Percentiles rank a stretch among this genome's conserved stretches.
phyloP scores from a whole-genome alignment of 2,113 vertebrate genomes.

The Saccopteryx leptura region DNA sequence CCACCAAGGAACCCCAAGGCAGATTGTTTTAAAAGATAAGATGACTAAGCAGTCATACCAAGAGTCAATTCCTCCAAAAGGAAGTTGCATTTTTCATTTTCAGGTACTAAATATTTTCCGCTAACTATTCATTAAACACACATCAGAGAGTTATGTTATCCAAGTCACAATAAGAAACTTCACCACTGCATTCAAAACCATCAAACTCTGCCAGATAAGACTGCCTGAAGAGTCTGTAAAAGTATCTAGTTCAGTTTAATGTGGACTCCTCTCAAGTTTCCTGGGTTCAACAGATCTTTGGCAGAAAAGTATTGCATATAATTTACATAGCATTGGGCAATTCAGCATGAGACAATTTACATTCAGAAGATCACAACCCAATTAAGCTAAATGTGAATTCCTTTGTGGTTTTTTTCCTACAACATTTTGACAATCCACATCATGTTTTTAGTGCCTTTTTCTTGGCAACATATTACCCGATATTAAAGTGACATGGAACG shows the following conservation, averaged over 20 bases:
- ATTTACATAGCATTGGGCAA: background rate
- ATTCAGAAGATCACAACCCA: background rate
- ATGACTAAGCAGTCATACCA: background rate
- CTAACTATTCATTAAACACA: background rate
- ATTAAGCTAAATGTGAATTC: background rate
- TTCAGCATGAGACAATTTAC: background rate
- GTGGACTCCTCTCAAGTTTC: background rate
- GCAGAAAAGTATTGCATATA: background rate
- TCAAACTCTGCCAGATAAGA: background rate
- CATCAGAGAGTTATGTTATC: background rate
- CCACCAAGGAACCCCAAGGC: background rate
- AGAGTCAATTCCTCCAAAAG: slow-evolving; percentile 2
- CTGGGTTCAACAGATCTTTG: background rate
- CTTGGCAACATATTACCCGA: background rate
- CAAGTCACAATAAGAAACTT: slow-evolving; percentile 13
- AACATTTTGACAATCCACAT: background rate
- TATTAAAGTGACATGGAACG: background rate
- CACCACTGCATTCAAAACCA: background rate
- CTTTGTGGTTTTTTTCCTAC: background rate
- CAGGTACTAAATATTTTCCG: slow-evolving; percentile 24
- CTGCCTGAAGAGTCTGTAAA: background rate
- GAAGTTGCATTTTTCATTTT: slow-evolving; percentile 31
- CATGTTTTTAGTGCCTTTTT: background rate
- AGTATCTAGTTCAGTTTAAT: background rate
- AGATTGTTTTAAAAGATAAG: slow-evolving; percentile 8